Conservation (phyloP, 64 coral and sea anemone genomes). For the Stichodactyla mertensii region DNA sequence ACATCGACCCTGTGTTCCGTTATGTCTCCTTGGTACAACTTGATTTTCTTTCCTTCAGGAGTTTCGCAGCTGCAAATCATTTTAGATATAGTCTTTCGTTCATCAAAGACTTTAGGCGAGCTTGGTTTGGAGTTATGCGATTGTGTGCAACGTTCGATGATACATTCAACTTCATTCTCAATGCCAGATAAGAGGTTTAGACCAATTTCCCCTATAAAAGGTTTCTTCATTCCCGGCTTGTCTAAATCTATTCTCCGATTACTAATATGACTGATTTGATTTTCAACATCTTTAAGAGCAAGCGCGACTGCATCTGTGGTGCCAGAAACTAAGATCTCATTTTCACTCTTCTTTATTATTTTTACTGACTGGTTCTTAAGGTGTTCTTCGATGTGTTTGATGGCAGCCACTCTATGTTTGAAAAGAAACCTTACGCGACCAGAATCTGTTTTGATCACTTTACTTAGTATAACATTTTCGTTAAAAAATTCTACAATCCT, state of each 20-base stretch:
- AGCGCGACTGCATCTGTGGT: conserved; percentile 10
- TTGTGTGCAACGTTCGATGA: neutral
- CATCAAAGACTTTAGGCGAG: too few relatives aligned
- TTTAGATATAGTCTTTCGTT: too few relatives aligned
- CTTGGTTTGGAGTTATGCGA: neutral
- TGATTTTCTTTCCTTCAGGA: neutral
- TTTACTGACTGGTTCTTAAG: conserved; percentile 5
- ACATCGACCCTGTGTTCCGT: conserved; percentile 52
- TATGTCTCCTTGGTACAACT: conserved; percentile 29
- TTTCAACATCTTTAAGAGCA: neutral
- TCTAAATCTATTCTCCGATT: neutral
- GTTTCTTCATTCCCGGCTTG: conserved; percentile 47
- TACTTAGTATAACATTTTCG: conserved; percentile 29
- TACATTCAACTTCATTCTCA: neutral
- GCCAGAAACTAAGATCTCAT: neutral
- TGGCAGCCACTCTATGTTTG: neutral
- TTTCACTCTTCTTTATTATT: neutral
- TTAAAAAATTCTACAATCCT: conserved; percentile 23
- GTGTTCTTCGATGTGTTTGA: neutral
- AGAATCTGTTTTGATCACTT: neutral
- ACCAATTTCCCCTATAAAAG: neutral
- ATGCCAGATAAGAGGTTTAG: neutral
- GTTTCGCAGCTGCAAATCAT: too few relatives aligned
- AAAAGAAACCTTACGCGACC: conserved; percentile 26
- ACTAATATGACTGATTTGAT: neutral